Percentiles rank a stretch among this genome's conserved stretches.
Evolutionary conservation across 2,113 vertebrate species (phyloP).

Genomic region (Hiodon alosoides): DNA sequence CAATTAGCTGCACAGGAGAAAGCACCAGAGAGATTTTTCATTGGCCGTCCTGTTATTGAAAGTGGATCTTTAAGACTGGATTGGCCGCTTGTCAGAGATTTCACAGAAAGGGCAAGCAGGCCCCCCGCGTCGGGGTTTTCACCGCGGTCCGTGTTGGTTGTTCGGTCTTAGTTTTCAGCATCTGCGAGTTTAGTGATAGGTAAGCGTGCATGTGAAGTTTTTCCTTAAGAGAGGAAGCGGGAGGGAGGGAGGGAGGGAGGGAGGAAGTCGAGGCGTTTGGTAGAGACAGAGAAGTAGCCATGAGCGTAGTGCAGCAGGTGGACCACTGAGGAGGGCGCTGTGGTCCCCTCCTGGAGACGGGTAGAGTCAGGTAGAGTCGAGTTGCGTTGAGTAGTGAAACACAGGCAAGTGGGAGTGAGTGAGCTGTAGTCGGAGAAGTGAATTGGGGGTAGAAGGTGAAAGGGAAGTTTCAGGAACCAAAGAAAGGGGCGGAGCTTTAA

Average conservation of each 20-base stretch:
- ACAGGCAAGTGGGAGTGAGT: constrained; percentile 1
- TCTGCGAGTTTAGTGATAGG: background rate
- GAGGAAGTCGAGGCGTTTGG: background rate
- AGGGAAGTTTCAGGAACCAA: constrained; percentile 15
- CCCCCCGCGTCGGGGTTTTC: no score
- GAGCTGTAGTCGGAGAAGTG: background rate
- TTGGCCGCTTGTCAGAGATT: constrained; percentile 6
- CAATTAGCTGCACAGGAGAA: background rate
- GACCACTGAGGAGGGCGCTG: background rate
- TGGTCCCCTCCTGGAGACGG: background rate
- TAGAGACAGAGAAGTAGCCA: background rate
- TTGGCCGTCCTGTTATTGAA: background rate
- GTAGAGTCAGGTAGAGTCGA: no score
- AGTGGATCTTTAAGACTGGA: background rate
- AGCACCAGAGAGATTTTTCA: background rate
- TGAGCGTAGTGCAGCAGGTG: background rate
- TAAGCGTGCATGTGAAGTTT: background rate
- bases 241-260: background rate
- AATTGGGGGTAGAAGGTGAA: background rate
- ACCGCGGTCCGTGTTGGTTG: no score
- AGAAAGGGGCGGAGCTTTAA: constrained; percentile 22
- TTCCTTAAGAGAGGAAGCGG: background rate
- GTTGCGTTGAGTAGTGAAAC: background rate
- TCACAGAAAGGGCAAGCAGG: background rate
- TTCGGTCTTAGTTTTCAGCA: no score